Base-by-base conservation (phyloP, 1,140 invertebrate species). In the Andrena cerasifolii region DNA sequence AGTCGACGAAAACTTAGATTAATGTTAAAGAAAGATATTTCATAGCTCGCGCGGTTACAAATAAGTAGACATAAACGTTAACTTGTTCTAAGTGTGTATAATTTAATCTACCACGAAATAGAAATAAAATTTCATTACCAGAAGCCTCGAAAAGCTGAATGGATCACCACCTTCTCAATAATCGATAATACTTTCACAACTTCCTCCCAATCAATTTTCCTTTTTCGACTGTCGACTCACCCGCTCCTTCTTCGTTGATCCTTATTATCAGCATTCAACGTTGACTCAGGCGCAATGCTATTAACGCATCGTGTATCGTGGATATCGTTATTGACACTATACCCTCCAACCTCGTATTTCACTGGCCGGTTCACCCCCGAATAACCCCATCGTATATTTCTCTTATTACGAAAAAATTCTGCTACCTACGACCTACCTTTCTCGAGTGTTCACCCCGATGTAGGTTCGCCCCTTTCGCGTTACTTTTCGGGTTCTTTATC, bases 401-500 rank as follows among this genome's bases (percentile, higher is more conserved):
- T 45, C n/a, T 75, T 21, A 59, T 18, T 45, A 59, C 16, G 28
- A 43, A 45, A 14, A 70, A 21, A 49, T 61, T 21, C 43, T n/a
- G n/a, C n/a, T 40, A 40, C 7, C 33, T 0, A 2, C 31, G 12
- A 16, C 31, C 14, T 33, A 31, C 47, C 2, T 31, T 33, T 49
- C 7, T 5, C 16, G 12, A 26, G 40, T 6, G 6, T 16, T 33
- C 4, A 2, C 16, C n/a, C 21, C 4, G 1, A 2, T 3, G 1
- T 24, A 5, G 5, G 16, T 47, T 33, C 43, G 4, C 24, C 18
- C 6, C 16, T 12, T 45, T 26, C 53, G 16, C 10, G 21, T 49
- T 79, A 78, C 59, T 45, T n/a, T 66, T 43, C 66, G 33, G 47
- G 58, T 54, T 63, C 73, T 65, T 78, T 14, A 66, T 43, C 62